These are phyloP conservation scores for Macaria notata DNA, from an alignment of 2,888 invertebrate genomes.

Conservation along the genomic window DNA sequence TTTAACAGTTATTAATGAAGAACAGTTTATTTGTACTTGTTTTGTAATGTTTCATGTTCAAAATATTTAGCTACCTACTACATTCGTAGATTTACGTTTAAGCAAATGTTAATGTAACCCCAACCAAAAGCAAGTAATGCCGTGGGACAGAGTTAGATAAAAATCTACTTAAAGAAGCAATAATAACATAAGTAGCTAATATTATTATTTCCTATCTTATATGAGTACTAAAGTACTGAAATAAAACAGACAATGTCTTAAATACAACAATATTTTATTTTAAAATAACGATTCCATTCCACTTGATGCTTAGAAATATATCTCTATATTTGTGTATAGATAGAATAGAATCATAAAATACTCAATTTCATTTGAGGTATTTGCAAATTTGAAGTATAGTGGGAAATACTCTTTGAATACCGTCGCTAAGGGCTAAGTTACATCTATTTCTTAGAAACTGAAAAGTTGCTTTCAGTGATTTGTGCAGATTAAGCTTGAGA, in stretches of 20 bases:
- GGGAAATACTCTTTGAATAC: slow-evolving; percentile 75
- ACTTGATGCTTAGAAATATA: slow-evolving; percentile 23
- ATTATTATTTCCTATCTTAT: slow-evolving; percentile 10
- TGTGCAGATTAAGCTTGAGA: not conserved
- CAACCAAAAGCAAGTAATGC: too few species aligned
- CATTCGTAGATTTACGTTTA: slow-evolving; percentile 5
- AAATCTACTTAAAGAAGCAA: too few species aligned
- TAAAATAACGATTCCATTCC: slow-evolving; percentile 24
- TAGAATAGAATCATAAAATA: slow-evolving; percentile 17
- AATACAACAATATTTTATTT: slow-evolving; percentile 19
- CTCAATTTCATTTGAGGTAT: slow-evolving; percentile 44
- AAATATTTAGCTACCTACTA: not conserved
- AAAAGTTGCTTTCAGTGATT: not conserved
- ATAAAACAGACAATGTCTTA: slow-evolving; percentile 22
- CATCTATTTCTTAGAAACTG: too few species aligned
- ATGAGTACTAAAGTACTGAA: slow-evolving; percentile 3
- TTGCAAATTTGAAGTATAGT: slow-evolving; percentile 69
- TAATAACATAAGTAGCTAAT: slow-evolving; percentile 1
- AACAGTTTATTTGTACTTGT: too few species aligned
- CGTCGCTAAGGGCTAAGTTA: slow-evolving; percentile 14
- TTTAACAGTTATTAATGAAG: too few species aligned
- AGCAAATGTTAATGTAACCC: not conserved
- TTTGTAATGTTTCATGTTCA: too few species aligned
- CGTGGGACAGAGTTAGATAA: too few species aligned
- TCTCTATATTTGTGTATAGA: slow-evolving; percentile 23